phyloP scores from a whole-genome alignment of 2,113 vertebrate genomes.

The Pan troglodytes region DNA sequence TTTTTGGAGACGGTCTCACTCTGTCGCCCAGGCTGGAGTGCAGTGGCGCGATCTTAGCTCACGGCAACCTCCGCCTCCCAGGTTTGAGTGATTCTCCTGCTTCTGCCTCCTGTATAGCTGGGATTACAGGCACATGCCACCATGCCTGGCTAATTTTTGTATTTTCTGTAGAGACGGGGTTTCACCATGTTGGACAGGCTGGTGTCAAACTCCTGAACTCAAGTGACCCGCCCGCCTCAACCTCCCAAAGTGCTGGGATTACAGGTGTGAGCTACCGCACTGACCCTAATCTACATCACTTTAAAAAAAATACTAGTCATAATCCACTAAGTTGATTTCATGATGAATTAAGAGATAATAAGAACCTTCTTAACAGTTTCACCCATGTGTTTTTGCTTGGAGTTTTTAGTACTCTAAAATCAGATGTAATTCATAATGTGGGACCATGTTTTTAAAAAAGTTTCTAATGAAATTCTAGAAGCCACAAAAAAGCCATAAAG shows the following conservation, averaged over 20 bases:
- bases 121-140: fast-evolving
- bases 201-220: background rate
- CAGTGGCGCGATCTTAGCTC: background rate
- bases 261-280: no score
- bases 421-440: background rate
- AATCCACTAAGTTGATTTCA: background rate
- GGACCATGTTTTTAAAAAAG: background rate
- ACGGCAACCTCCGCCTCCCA: background rate
- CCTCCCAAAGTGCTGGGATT: no score
- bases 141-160: background rate
- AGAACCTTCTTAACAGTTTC: background rate
- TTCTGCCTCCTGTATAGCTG: background rate
- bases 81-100: background rate
- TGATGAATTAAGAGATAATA: background rate
- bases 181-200: background rate
- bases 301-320: background rate
- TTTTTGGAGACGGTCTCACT: no score
- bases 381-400: background rate
- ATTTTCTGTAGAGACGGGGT: background rate
- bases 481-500: background rate
- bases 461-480: slow-evolving; percentile 9
- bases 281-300: background rate
- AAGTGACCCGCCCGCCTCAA: background rate
- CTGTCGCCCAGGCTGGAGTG: background rate
- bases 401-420: background rate